Conservation (phyloP, 2,797 vertebrate genomes). For the Hemibagrus guttatus region DNA sequence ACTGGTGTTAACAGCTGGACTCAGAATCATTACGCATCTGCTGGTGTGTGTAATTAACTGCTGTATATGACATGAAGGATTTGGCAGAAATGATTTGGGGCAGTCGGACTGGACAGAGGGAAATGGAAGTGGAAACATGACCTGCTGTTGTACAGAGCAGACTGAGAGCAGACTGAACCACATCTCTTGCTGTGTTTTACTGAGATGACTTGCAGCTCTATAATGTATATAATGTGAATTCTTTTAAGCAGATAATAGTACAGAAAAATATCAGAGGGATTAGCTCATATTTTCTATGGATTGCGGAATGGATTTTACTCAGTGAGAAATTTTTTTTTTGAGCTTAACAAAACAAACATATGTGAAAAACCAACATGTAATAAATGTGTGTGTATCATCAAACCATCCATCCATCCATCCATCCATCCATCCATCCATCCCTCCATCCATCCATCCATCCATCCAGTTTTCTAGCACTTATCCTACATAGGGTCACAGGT, state of each 20-base stretch:
- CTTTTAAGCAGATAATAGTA: not conserved
- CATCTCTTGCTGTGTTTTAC: not conserved
- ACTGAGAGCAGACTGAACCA: not conserved
- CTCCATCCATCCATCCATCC: too few relatives aligned
- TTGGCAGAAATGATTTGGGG: not conserved
- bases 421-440: too few relatives aligned
- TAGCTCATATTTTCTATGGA: not conserved
- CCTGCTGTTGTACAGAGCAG: not conserved
- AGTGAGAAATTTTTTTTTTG: not conserved
- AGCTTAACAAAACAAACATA: not conserved
- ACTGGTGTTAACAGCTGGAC: constrained; percentile 1
- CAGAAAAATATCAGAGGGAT: not conserved
- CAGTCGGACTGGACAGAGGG: not conserved
- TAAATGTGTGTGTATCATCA: too few relatives aligned
- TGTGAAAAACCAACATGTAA: not conserved
- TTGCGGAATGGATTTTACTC: not conserved
- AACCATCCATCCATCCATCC: too few relatives aligned
- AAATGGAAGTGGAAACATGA: not conserved
- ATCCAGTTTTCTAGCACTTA: too few relatives aligned
- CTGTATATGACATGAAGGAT: not conserved
- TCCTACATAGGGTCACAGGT: too few relatives aligned
- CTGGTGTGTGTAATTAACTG: constrained; percentile 16
- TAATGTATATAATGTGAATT: not conserved
- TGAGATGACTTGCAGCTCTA: not conserved
- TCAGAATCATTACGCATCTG: constrained; percentile 10